Conservation (phyloP, 1,140 invertebrate species). For the Drosophila tristis region DNA sequence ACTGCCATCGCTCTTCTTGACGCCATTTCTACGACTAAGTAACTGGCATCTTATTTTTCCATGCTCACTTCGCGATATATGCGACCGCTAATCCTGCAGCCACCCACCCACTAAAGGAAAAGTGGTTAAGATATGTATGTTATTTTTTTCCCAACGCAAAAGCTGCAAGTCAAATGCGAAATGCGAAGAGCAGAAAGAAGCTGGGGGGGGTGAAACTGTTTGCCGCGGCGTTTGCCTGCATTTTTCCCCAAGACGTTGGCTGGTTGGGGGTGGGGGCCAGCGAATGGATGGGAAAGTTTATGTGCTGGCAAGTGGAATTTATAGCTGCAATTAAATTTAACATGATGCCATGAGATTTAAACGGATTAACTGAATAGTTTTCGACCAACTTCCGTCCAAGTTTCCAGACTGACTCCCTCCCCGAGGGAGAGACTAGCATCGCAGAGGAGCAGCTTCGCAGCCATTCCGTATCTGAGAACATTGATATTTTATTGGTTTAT, state of each 20-base stretch:
- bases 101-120: slow-evolving; percentile 46
- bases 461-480: slow-evolving; percentile 37
- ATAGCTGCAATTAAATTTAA: slow-evolving; percentile 81
- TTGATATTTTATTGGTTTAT: slow-evolving; percentile 79
- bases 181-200: slow-evolving; percentile 47
- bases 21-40: slow-evolving; percentile 70
- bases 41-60: slow-evolving; percentile 76
- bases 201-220: slow-evolving; percentile 53
- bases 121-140: slow-evolving; percentile 66
- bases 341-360: slow-evolving; percentile 77
- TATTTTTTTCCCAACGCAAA: slow-evolving; percentile 58
- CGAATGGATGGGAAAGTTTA: slow-evolving; percentile 70
- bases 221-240: slow-evolving; percentile 29
- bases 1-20: slow-evolving; percentile 32
- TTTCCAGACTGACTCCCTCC: slow-evolving; percentile 2
- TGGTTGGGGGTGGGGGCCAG: background rate
- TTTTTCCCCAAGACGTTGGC: slow-evolving; percentile 32
- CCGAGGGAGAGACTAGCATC: background rate
- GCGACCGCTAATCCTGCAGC: slow-evolving; percentile 57
- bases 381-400: slow-evolving; percentile 44
- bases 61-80: slow-evolving; percentile 55
- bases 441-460: slow-evolving; percentile 14
- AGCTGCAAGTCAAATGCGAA: slow-evolving; percentile 75
- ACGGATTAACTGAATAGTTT: slow-evolving; percentile 79
- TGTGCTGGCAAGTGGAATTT: slow-evolving; percentile 65